Evolutionary conservation across 2,113 vertebrate genomes (phyloP), one percentile per base, ranked within the genome.

Genomic region (Festucalex cinctus): DNA sequence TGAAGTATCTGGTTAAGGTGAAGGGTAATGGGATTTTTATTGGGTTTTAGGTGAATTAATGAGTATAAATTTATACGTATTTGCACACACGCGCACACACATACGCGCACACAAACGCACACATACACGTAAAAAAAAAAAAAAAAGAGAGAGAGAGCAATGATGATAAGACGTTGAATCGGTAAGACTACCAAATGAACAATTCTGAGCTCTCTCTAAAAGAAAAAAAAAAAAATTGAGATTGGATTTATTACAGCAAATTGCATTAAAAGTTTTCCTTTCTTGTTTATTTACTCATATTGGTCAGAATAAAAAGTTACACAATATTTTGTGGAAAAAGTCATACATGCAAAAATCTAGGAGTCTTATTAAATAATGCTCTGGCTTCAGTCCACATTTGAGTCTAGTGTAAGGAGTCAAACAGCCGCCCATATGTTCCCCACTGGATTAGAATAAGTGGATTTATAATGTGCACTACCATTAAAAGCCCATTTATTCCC

Each of bases 401-500:
- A 76, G 74, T 80, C 78, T 72, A 7, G 69, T 9, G 66, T 60
- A 80, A 19, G 65, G 48, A 78, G 73, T 64, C 71, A 59, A 80
- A 82, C 88, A 71, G 84, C 76, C 74, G 83, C 84, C 89, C 89
- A 88, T 89, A 89, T 87, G 87, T 84, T 86, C 75, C 86, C 82
- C 69, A 44, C 69, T 80, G 83, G 85, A 83, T 87, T 88, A 85
- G 78, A 48, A 48, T 48, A 8, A 48, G 46, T 56, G 57, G 80
- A 61, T 70, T 74, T 83, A 83, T 83, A 89, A 90, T 86, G 67
- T 63, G 19, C 71, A 77, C 83, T 85, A 84, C 86, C 87, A 88
- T 91, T 91, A 91, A 88, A 90, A 89, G 85, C 59, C 80, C 80
- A 91, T 90, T 90, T 88, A 87, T 88, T 88, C 84, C 82, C 74